Base-by-base conservation (phyloP, 1,140 invertebrate species). In the Hyles euphorbiae region DNA sequence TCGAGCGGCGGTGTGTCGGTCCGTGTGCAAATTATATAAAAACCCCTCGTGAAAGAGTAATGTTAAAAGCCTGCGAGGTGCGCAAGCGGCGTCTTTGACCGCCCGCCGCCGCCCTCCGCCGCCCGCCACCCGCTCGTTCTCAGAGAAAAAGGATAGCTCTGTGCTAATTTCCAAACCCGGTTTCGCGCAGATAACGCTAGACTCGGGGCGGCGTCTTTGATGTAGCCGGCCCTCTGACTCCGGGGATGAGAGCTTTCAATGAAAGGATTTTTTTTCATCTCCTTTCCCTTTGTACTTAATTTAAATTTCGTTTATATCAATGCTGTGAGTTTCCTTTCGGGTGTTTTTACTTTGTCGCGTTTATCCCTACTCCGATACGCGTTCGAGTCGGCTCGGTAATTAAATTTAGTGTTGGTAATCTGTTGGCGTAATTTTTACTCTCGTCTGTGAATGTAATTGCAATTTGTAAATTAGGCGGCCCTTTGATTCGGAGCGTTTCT, bases 221-320 rank as follows among this genome's bases (percentile, higher is more conserved):
- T 88, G 80, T 86, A 74, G 76, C 83, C 77, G 78, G 74, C 76
- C 83, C 80, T 78, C 82, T 79, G 77, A 81, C 85, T 84, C 74
- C 72, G 69, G 76, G 76, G 85, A 85, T 83, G 84, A 86, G 84
- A 82, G 84, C 83, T 84, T 83, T 84, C 82, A 84, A 86, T 88
- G 85, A 87, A 88, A 88, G 85, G 85, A 88, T 88, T 85, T 88
- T 87, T 66, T 88, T 88, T 81, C 76, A 81, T 83, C 79, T 85
- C 75, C 79, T 81, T 85, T 83, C 83, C 81, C 82, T 88, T 88
- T 88, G 86, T 88, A 87, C 86, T 88, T 88, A 88, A 88, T 88
- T 88, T 88, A 88, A 88, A 88, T 88, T 88, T 88, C 86, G 86
- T 88, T 88, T 88, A 87, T 88, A 88, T 86, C 86, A 84, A 84